A percentile compares a stretch with the other conserved stretches of the same genome.
Evolutionary conservation across 2,113 vertebrate genomes (phyloP).

Genomic region (Toxostoma redivivum): DNA sequence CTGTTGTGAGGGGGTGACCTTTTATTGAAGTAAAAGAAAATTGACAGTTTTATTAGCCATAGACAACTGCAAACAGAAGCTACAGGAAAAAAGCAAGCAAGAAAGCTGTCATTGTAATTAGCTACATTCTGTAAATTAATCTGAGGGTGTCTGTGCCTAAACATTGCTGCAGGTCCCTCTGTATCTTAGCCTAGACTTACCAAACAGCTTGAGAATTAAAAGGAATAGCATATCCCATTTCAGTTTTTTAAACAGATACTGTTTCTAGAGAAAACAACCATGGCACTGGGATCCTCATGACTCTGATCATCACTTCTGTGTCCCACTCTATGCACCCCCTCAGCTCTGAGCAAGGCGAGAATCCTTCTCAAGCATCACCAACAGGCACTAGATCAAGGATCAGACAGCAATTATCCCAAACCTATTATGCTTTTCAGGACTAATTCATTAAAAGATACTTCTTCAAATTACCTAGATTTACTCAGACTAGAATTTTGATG

Average conservation of each 20-base stretch:
- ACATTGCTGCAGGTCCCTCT: neutral
- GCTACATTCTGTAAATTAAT: slow-evolving; percentile 43
- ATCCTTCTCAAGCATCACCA: neutral
- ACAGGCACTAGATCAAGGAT: neutral
- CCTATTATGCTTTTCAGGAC: neutral
- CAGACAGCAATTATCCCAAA: neutral
- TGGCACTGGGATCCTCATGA: neutral
- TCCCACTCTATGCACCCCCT: neutral
- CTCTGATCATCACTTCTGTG: no score
- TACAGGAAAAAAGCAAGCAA: slow-evolving; percentile 32
- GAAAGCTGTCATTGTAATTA: slow-evolving; percentile 63
- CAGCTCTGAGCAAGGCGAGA: neutral
- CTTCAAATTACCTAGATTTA: neutral
- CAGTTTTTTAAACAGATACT: neutral
- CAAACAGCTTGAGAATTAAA: neutral
- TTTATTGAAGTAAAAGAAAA: slow-evolving; percentile 78
- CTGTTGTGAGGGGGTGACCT: slow-evolving; percentile 78
- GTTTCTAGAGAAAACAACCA: neutral
- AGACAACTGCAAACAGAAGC: slow-evolving; percentile 46
- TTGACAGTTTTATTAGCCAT: slow-evolving; percentile 78
- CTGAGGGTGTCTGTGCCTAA: neutral
- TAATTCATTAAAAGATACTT: neutral
- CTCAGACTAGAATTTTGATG: neutral
- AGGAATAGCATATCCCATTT: neutral
- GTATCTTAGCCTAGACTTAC: neutral